A percentile compares a stretch with the other conserved stretches of the same genome.
Conservation (phyloP, 2,888 invertebrate species). For the Sisyra nigra region DNA sequence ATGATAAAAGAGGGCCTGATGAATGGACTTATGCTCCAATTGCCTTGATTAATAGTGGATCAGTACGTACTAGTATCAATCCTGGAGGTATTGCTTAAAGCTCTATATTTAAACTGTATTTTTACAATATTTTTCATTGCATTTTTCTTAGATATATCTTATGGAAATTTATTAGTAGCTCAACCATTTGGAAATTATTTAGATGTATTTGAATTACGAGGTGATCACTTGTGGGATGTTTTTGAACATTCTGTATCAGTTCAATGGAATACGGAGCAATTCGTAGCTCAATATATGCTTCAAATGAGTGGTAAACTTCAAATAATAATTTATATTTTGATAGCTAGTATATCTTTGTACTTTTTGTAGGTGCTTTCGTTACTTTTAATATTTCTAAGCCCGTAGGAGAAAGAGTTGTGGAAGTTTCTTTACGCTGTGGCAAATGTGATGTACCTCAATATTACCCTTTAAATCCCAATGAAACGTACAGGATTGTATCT, state of each 20-base stretch:
- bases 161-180: slow-evolving; percentile 47
- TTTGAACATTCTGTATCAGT: slow-evolving; percentile 38
- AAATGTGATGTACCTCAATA: slow-evolving; percentile 47
- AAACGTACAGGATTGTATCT: slow-evolving; percentile 43
- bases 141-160: slow-evolving; percentile 44
- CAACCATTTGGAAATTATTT: slow-evolving; percentile 65
- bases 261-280: slow-evolving; percentile 23
- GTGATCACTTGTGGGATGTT: slow-evolving; percentile 42
- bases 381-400: slow-evolving; percentile 43
- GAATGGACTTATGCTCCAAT: slow-evolving; percentile 53
- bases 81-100: slow-evolving; percentile 34
- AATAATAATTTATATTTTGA: background rate
- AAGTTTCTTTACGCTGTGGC: slow-evolving; percentile 39
- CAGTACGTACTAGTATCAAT: slow-evolving; percentile 48
- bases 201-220: slow-evolving; percentile 51
- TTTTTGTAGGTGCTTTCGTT: slow-evolving; percentile 36
- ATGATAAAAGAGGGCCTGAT: slow-evolving; percentile 27
- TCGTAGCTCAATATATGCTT: slow-evolving; percentile 33
- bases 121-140: background rate
- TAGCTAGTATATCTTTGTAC: background rate
- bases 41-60: slow-evolving; percentile 50
- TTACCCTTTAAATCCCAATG: slow-evolving; percentile 35
- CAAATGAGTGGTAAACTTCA: slow-evolving; percentile 49
- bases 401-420: slow-evolving; percentile 37
- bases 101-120: background rate